phyloP scores from a whole-genome alignment of 2,888 invertebrate species.

The Saturnia japonica region DNA sequence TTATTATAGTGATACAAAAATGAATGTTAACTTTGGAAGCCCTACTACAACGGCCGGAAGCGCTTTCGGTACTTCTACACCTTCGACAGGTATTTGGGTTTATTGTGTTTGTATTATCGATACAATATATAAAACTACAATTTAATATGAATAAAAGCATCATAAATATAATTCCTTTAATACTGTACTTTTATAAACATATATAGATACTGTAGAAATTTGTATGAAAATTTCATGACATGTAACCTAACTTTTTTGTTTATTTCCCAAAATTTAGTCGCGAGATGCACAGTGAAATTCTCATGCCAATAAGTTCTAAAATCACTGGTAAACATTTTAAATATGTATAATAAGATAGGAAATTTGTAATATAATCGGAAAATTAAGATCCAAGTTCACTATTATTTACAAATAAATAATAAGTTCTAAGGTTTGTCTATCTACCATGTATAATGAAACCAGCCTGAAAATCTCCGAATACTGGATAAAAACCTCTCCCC shows the following conservation, averaged over 20 bases:
- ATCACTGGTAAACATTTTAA: too few species aligned
- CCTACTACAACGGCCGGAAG: slow-evolving; percentile 57
- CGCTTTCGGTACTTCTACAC: slow-evolving; percentile 63
- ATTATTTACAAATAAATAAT: not conserved
- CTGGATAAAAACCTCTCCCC: too few species aligned
- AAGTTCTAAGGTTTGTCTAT: not conserved
- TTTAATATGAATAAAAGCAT: not conserved
- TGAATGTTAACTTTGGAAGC: slow-evolving; percentile 64
- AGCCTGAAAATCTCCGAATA: not conserved
- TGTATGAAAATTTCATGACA: not conserved
- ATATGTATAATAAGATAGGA: too few species aligned
- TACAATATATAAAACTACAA: not conserved
- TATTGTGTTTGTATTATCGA: too few species aligned
- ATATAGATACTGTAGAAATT: not conserved
- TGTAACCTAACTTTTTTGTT: not conserved
- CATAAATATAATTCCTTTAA: not conserved
- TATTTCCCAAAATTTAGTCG: not conserved
- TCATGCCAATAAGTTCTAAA: not conserved
- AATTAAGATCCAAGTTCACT: not conserved
- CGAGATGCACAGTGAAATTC: not conserved
- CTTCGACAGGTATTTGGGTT: slow-evolving; percentile 61
- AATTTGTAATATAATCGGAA: not conserved
- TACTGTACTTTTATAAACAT: not conserved
- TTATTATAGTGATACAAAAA: slow-evolving; percentile 30
- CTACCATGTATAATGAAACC: not conserved